Base-by-base conservation (phyloP, 2,113 vertebrate genomes). In the Equus przewalskii region DNA sequence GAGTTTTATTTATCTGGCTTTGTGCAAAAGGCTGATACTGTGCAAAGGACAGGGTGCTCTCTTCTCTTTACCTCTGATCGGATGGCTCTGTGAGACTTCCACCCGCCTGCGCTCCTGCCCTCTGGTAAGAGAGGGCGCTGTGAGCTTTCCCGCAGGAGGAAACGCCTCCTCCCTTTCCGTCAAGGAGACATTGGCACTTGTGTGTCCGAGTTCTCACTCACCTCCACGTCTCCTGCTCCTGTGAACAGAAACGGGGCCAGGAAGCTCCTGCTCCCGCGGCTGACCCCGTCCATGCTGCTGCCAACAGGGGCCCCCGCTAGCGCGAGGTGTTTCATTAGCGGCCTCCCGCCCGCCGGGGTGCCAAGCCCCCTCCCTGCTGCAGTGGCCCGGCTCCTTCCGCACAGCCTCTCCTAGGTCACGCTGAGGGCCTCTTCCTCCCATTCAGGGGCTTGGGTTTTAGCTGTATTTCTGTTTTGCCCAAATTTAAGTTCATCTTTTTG, bases 361-460 rank as follows among this genome's bases (percentile, higher is more conserved):
- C 65, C 0, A 3, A 54, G 73, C n/a, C n/a, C 54, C 24, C 62
- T 87, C 75, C 24, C 56, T 13, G 14, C 6, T 8, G 36, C 12
- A 3, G 0, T 13, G 5, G 14, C 41, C 10, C 1, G 15, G 54
- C 28, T 49, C 26, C 7, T 3, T 18, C 70, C 21, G 14, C 15
- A n/a, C 12, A 10, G 4, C 14, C 5, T 22, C 12, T 10, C 11
- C 36, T 9, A 46, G 5, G 6, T 41, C 56, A 12, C 14, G 0
- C 36, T 21, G 44, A 0, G 3, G 49, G 51, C 56, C 41, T 6
- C 19, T 4, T 0, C 1, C 67, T 67, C 91, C 49, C 28, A 2
- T 82, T 65, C 46, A n/a, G 70, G 70, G 33, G 1, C 67, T n/a
- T 8, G 46, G 28, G 73, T 0, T 1, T 62, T 1, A 33, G 0